Conservation (phyloP, 2,113 vertebrate species). For the Anseranas semipalmata region DNA sequence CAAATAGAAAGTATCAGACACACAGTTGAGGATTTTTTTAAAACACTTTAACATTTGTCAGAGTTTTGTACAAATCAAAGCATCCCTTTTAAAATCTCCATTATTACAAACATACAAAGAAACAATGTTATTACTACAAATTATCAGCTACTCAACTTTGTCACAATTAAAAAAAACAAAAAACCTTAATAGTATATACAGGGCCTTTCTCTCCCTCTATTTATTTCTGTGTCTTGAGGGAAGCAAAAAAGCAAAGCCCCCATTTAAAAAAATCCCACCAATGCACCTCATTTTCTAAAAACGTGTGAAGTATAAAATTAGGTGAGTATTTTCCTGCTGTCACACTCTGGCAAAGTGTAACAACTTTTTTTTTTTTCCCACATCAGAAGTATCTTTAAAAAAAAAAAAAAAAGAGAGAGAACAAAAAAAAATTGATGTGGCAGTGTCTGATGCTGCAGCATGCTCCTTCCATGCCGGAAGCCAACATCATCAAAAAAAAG, state of each 20-base stretch:
- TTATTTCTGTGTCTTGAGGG: slow-evolving; percentile 31
- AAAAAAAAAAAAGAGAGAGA: not conserved
- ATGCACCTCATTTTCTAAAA: slow-evolving; percentile 37
- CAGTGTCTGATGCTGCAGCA: not conserved
- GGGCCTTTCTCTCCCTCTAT: slow-evolving; percentile 53
- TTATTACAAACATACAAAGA: slow-evolving; percentile 83
- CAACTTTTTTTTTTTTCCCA: not conserved
- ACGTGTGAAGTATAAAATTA: slow-evolving; percentile 77
- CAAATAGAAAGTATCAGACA: slow-evolving; percentile 17
- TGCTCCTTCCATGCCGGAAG: slow-evolving; percentile 48
- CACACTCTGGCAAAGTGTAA: slow-evolving; percentile 35
- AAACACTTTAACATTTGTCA: slow-evolving; percentile 76
- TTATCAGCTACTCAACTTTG: slow-evolving; percentile 61
- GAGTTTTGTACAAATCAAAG: slow-evolving; percentile 81
- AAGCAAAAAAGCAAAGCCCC: slow-evolving; percentile 65
- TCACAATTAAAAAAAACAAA: slow-evolving; percentile 65
- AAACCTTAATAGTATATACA: slow-evolving; percentile 21
- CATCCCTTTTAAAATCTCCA: slow-evolving; percentile 73
- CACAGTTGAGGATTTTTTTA: slow-evolving; percentile 42
- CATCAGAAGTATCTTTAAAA: slow-evolving; percentile 21
- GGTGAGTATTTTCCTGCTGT: slow-evolving; percentile 51
- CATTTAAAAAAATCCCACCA: slow-evolving; percentile 38
- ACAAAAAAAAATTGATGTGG: slow-evolving; percentile 35
- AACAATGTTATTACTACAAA: slow-evolving; percentile 77
- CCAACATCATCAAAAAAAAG: slow-evolving; percentile 65